A percentile compares a stretch with the other conserved stretches of the same genome.
Conservation (phyloP, 2,797 vertebrate species). For the Eulemur albifrons region DNA sequence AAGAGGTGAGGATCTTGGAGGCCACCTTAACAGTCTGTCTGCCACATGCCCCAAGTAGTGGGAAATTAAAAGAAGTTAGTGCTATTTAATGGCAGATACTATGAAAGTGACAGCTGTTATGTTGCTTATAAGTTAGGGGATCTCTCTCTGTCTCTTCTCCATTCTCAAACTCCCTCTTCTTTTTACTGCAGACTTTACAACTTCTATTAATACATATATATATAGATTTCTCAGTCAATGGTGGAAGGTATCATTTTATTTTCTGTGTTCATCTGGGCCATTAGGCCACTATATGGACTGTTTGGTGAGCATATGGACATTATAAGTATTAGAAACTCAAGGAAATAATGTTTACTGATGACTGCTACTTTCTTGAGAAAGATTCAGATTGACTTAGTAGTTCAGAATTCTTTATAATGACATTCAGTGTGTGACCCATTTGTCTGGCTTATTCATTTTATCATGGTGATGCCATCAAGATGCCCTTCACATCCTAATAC, state of each 20-base stretch:
- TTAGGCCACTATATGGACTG: background rate
- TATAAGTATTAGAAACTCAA: slow-evolving; percentile 14
- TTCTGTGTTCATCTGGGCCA: background rate
- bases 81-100: background rate
- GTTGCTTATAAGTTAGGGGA: background rate
- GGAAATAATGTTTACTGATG: background rate
- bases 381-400: background rate
- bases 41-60: background rate
- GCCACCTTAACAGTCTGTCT: background rate
- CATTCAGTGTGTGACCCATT: background rate
- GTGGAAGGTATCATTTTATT: background rate
- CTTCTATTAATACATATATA: background rate
- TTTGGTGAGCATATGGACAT: background rate
- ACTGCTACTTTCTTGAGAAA: background rate
- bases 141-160: background rate
- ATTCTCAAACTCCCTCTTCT: background rate
- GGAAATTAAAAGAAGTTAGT: slow-evolving; percentile 7
- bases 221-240: background rate
- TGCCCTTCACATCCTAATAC: background rate
- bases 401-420: slow-evolving; percentile 15
- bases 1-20: background rate
- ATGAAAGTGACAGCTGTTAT: background rate
- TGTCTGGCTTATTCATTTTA: background rate
- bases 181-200: background rate
- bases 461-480: background rate